Evolutionary conservation across 2,888 invertebrate genomes (phyloP).

Genomic region (Hyles lineata): DNA sequence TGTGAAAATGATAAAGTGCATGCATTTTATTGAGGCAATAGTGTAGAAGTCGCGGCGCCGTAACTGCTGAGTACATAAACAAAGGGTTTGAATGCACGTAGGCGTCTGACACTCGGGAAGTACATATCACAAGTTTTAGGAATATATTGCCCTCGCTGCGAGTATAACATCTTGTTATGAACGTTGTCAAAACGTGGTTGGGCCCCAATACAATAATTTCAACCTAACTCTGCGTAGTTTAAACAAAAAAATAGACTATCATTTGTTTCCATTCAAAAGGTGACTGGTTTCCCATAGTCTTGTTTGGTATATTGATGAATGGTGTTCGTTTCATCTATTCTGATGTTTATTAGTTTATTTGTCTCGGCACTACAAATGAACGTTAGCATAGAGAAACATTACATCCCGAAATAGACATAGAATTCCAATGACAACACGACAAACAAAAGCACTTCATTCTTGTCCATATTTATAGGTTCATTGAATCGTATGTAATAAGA

Average conservation of each 20-base stretch:
- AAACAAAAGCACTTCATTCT: slow-evolving; percentile 23
- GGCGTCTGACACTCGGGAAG: slow-evolving; percentile 64
- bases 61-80: slow-evolving; percentile 70
- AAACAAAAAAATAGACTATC: too few relatives aligned
- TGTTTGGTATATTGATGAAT: neutral
- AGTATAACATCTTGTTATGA: slow-evolving; percentile 21
- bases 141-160: neutral
- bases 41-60: slow-evolving; percentile 53
- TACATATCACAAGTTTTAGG: slow-evolving; percentile 48
- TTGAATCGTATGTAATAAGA: slow-evolving; percentile 15
- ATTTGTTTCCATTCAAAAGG: too few relatives aligned
- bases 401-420: slow-evolving; percentile 12
- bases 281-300: too few relatives aligned
- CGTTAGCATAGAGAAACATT: slow-evolving; percentile 2
- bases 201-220: neutral
- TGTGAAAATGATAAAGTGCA: slow-evolving; percentile 27
- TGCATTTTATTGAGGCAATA: slow-evolving; percentile 16
- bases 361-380: neutral
- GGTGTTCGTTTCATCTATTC: neutral
- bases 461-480: slow-evolving; percentile 22
- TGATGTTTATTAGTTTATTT: neutral
- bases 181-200: slow-evolving; percentile 5
- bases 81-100: slow-evolving; percentile 72
- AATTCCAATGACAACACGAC: slow-evolving; percentile 12
- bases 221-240: neutral